phyloP scores from a whole-genome alignment of 1,140 invertebrate genomes.

The Cyclargus thomasi region DNA sequence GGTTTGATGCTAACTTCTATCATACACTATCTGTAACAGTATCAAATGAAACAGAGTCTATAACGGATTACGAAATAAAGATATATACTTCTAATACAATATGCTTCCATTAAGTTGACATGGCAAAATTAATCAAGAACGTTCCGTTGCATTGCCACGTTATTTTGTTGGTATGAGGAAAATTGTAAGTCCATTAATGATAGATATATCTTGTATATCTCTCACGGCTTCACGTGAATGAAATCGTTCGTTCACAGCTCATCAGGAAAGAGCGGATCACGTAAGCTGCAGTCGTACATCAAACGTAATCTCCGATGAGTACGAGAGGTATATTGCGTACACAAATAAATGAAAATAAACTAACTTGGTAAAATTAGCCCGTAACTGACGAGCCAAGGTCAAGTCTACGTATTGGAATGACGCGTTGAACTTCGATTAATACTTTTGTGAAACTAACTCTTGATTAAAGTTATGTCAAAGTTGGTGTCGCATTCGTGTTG shows the following conservation, averaged over 20 bases:
- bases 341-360: not conserved
- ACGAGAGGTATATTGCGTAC: not conserved
- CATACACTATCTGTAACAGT: too few species aligned
- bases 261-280: not conserved
- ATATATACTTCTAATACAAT: too few species aligned
- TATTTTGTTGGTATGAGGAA: not conserved
- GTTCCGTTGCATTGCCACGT: too few species aligned
- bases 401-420: not conserved
- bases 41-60: too few species aligned
- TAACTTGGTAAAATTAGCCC: not conserved
- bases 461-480: too few species aligned
- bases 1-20: too few species aligned
- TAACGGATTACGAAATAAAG: too few species aligned
- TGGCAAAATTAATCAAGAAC: too few species aligned
- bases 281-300: constrained; percentile 8
- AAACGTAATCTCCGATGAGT: not conserved
- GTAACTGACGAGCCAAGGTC: constrained; percentile 2
- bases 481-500: too few species aligned
- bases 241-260: not conserved
- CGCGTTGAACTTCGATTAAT: too few species aligned
- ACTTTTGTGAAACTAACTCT: too few species aligned
- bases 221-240: not conserved
- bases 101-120: too few species aligned
- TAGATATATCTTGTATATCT: not conserved
- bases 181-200: not conserved